Evolutionary conservation across 2,113 vertebrate genomes (phyloP), one percentile per base, ranked within the genome.

Genomic region (Actenoides lindsayi): DNA sequence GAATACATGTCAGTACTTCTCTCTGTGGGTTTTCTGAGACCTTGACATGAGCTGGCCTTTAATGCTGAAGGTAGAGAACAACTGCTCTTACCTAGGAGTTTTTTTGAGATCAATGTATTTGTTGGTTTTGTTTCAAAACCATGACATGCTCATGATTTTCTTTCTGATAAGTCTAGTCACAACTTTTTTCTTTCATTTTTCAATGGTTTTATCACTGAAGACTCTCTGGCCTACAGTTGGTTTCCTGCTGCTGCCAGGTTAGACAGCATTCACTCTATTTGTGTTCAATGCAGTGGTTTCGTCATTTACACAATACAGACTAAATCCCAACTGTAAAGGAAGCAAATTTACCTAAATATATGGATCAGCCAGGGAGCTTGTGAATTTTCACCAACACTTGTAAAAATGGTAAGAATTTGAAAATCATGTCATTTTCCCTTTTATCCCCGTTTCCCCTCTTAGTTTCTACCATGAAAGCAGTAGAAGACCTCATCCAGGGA

Each of bases 281-380:
- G 57, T 65, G 59, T 78, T 94, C 56, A 77, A 20, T 74, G 84
- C 62, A 96, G 65, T 53, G 39, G 53, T 65, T 93, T 95, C 83
- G 78, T 86, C 69, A 85, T 87, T 94, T 83, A 73, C 60, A 90
- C 78, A 96, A 94, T 93, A 90, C 83, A 96, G 60, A 74, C 87
- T 83, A 89, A 59, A 5, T 44, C 31, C 53, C 93, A 83, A 83
- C 68, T 39, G 67, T 85, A 92, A 84, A 16, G 63, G 93, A 93
- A 87, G 90, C 33, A 96, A 94, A 96, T 79, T 91, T 76, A 86
- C 67, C 88, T 93, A 95, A 95, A 96, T 80, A 90, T 78, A 86
- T 56, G 59, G 90, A 90, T 81, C 39, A 54, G 64, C 60, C 28
- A 3, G 75, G 59, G 51, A 86, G 64, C 83, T 68, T 79, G 2